Evolutionary conservation across 1,140 invertebrate species (phyloP).

Genomic region (Patella vulgata): DNA sequence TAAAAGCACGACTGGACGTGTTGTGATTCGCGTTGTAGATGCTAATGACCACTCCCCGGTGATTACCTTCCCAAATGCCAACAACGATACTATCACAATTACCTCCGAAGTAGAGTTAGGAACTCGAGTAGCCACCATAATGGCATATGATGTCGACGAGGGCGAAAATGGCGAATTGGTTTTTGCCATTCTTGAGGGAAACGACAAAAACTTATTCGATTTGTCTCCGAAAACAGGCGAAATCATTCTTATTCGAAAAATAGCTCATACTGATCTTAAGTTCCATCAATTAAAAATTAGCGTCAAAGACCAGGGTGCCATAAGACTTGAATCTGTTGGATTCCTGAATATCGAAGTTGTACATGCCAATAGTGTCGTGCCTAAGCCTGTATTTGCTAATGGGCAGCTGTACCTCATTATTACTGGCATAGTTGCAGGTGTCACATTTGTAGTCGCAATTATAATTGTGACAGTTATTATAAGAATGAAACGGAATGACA

Average conservation of each 20-base stretch:
- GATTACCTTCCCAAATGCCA: constrained; percentile 72
- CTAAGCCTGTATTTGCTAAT: constrained; percentile 14
- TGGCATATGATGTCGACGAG: constrained; percentile 84
- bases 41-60: constrained; percentile 84
- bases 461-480: constrained; percentile 49
- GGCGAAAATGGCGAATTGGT: constrained; percentile 86
- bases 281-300: constrained; percentile 38
- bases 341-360: constrained; percentile 41
- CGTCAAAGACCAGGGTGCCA: constrained; percentile 43
- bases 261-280: constrained; percentile 30
- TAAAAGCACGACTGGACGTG: constrained; percentile 77
- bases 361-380: constrained; percentile 39
- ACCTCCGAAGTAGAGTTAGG: constrained; percentile 37
- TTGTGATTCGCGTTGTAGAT: constrained; percentile 78
- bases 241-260: constrained; percentile 34
- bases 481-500: constrained; percentile 39
- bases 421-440: constrained; percentile 45
- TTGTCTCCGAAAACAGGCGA: constrained; percentile 40
- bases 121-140: constrained; percentile 37
- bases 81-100: constrained; percentile 47
- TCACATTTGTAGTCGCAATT: constrained; percentile 48
- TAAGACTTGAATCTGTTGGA: constrained; percentile 26
- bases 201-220: constrained; percentile 78
- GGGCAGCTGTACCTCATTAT: constrained; percentile 48
- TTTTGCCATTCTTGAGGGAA: constrained; percentile 86